Evolutionary conservation across 2,888 invertebrate genomes (phyloP).

Genomic region (Heliconius ismenius): DNA sequence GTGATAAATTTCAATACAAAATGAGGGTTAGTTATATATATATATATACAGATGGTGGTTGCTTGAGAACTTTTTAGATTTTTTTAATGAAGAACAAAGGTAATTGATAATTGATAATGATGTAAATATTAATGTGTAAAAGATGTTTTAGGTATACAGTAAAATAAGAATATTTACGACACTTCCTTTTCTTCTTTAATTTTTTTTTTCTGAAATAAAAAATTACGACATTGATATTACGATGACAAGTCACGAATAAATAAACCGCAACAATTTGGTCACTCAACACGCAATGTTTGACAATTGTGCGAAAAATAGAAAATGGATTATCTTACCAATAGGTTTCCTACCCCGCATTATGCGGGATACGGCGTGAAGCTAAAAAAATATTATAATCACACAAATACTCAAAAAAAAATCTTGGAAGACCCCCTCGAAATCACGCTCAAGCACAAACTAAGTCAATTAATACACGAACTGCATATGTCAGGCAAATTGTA

Average conservation of each 20-base stretch:
- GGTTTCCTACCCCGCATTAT: no score
- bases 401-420: neutral
- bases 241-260: no score
- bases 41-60: neutral
- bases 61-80: neutral
- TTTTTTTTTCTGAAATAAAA: no score
- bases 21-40: slow-evolving; percentile 4
- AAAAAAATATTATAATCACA: neutral
- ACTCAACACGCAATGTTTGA: no score
- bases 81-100: neutral
- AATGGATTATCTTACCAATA: no score
- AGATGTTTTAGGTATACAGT: no score
- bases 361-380: neutral
- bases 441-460: slow-evolving; percentile 32
- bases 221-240: no score
- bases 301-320: no score
- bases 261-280: no score
- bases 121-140: neutral
- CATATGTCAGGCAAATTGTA: slow-evolving; percentile 47
- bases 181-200: no score
- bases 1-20: slow-evolving; percentile 34
- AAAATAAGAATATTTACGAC: no score
- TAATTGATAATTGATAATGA: no score
- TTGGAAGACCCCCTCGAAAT: neutral
- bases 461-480: slow-evolving; percentile 43